Conservation (phyloP, 2,113 vertebrate species). For the Crotalus helleri region DNA sequence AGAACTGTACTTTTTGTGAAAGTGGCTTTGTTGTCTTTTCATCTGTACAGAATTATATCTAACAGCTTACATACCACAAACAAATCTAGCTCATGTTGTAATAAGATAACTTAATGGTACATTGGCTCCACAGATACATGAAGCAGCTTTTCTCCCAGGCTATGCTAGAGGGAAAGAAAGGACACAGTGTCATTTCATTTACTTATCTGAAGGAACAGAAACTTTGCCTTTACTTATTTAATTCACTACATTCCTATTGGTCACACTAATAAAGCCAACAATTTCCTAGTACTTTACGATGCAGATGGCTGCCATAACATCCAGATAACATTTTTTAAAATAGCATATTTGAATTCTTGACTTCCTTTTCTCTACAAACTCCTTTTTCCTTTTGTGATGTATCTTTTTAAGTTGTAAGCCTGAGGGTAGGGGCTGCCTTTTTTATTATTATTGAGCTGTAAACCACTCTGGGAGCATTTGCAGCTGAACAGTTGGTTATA, state of each 20-base stretch:
- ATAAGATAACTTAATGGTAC: neutral
- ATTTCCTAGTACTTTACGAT: neutral
- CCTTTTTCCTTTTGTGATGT: neutral
- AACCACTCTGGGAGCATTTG: neutral
- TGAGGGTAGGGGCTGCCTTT: neutral
- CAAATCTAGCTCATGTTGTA: neutral
- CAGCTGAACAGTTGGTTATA: neutral
- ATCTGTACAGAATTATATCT: neutral
- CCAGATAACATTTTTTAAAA: neutral
- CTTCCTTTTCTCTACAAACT: neutral
- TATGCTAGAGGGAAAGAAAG: neutral
- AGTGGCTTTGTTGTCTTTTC: neutral
- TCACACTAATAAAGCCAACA: neutral
- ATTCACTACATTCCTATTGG: neutral
- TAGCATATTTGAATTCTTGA: neutral
- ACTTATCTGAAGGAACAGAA: neutral
- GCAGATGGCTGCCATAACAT: neutral
- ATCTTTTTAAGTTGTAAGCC: neutral
- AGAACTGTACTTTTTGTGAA: neutral
- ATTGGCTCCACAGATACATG: neutral
- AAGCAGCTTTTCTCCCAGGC: neutral
- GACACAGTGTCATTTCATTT: neutral
- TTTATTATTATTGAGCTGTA: neutral
- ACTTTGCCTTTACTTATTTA: neutral
- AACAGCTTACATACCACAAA: neutral